Evolutionary conservation across 2,113 vertebrate species (phyloP).

Genomic region (Campylomormyrus tamandua): DNA sequence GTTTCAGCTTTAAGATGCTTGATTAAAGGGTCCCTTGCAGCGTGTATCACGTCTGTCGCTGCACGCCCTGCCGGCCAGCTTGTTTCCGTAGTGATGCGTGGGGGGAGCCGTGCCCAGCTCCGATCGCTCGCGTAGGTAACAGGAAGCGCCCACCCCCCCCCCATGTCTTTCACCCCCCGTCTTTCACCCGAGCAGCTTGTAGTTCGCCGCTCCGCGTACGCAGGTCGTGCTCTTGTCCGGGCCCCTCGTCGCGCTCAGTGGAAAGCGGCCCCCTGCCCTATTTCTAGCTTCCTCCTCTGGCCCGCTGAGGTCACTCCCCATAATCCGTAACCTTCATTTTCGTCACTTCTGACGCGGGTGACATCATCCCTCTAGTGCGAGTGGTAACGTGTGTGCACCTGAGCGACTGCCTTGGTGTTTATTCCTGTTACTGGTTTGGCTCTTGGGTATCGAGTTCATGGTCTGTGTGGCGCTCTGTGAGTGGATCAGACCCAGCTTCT

Average conservation of each 20-base stretch:
- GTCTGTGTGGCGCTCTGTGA: neutral
- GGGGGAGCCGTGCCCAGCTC: neutral
- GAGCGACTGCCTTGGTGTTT: neutral
- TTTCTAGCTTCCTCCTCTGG: neutral
- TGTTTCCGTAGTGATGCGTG: neutral
- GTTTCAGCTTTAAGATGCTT: neutral
- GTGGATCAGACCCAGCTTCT: neutral
- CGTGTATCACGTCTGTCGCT: neutral
- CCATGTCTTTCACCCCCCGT: neutral
- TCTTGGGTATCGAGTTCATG: neutral
- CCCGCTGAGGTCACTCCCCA: neutral
- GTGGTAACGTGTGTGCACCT: no score
- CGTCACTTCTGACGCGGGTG: neutral
- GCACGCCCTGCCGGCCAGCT: neutral
- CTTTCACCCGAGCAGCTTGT: slow-evolving; percentile 1
- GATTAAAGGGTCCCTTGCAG: neutral
- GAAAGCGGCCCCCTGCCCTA: neutral
- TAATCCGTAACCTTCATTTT: neutral
- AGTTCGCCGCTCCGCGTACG: neutral
- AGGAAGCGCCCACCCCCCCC: slow-evolving; percentile 23
- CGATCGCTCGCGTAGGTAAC: slow-evolving; percentile 17
- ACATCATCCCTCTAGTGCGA: neutral
- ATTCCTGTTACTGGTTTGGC: neutral
- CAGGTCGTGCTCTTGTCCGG: neutral
- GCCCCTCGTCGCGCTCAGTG: neutral